Percentiles rank a stretch among this genome's conserved stretches.
phyloP scores from a whole-genome alignment of 1,140 invertebrate species.

The Caenorhabditis latens region DNA sequence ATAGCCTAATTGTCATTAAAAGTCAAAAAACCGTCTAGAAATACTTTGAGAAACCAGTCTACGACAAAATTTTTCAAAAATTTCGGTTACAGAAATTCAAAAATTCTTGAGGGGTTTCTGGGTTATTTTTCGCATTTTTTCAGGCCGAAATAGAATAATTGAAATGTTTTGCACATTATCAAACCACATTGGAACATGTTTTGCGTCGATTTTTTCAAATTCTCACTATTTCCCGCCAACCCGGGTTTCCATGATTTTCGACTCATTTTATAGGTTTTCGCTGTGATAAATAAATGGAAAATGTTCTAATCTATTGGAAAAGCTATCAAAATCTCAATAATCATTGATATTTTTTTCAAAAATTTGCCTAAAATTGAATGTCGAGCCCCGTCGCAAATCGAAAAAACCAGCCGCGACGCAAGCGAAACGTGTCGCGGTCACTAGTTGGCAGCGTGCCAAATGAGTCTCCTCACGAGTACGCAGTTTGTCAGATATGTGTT shows the following conservation, averaged over 20 bases:
- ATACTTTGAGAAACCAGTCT: not conserved
- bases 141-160: not conserved
- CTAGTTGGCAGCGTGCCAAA: not conserved
- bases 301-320: not conserved
- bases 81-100: not conserved
- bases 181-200: not conserved
- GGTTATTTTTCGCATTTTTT: not conserved
- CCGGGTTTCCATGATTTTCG: not conserved
- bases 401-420: not conserved
- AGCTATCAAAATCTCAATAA: not conserved
- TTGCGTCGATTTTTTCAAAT: not conserved
- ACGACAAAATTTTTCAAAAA: not conserved
- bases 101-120: not conserved
- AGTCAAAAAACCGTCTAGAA: too few species aligned
- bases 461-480: not conserved
- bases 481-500: not conserved
- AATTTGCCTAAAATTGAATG: not conserved
- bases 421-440: not conserved
- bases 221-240: not conserved
- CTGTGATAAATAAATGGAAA: not conserved
- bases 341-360: not conserved
- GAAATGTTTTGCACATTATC: not conserved
- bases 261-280: too few species aligned
- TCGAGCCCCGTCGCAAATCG: constrained; percentile 14
- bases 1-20: not conserved